Percentiles rank a stretch among this genome's conserved stretches.
phyloP scores from a whole-genome alignment of 2,113 vertebrate species.

The Glaucidium brasilianum region DNA sequence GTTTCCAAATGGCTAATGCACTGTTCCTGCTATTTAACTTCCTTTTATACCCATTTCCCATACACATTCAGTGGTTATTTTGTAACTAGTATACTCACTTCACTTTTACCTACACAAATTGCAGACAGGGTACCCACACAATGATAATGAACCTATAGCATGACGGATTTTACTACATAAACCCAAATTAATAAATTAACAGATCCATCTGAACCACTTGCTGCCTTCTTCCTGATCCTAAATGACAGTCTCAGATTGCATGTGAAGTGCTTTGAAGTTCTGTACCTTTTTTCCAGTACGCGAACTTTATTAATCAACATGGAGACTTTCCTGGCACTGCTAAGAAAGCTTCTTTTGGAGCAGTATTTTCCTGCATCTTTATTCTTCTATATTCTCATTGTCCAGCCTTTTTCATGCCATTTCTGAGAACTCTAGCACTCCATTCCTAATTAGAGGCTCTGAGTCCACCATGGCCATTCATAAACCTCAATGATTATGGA shows the following conservation, averaged over 20 bases:
- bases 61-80: neutral
- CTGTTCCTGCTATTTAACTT: neutral
- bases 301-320: neutral
- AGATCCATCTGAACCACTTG: neutral
- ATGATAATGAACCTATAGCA: neutral
- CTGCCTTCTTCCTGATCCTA: neutral
- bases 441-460: neutral
- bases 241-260: neutral
- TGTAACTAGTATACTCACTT: neutral
- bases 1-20: neutral
- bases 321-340: neutral
- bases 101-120: neutral
- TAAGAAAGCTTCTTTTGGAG: neutral
- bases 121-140: neutral
- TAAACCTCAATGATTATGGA: conserved; percentile 5
- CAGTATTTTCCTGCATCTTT: neutral
- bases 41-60: neutral
- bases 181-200: neutral
- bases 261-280: neutral
- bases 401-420: rapidly evolving
- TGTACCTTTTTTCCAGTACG: neutral
- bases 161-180: neutral
- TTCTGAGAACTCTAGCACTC: neutral
- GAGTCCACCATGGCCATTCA: neutral
- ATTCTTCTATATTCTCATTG: neutral